A percentile compares a stretch with the other conserved stretches of the same genome.
These are phyloP conservation scores for Drosophila subquinaria DNA, from an alignment of 2,888 invertebrate species.

Conservation along the genomic window DNA sequence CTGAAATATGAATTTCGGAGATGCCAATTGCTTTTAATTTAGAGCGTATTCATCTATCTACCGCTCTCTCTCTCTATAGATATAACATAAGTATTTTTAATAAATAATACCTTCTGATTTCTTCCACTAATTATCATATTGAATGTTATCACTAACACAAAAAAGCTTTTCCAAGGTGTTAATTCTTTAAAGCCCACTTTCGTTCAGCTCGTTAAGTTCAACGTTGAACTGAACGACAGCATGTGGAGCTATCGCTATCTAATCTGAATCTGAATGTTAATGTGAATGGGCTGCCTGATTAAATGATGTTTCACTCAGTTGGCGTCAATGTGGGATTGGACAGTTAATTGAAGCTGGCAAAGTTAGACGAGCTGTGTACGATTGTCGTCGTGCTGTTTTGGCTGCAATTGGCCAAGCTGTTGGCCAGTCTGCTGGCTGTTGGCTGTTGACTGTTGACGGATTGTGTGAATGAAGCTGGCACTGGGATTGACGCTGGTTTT, in stretches of 20 bases:
- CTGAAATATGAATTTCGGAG: background rate
- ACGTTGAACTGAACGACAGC: constrained; percentile 3
- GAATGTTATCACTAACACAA: background rate
- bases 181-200: constrained; percentile 12
- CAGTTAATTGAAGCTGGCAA: constrained; percentile 60
- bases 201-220: background rate
- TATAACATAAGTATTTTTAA: too few relatives aligned
- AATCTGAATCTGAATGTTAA: constrained; percentile 35
- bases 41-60: too few relatives aligned
- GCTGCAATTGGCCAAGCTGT: constrained; percentile 17
- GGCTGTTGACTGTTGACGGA: constrained; percentile 59
- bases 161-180: constrained; percentile 6
- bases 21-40: too few relatives aligned
- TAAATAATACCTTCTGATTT: background rate
- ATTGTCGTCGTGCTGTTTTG: constrained; percentile 13
- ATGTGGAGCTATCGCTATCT: constrained; percentile 52
- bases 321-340: constrained; percentile 42
- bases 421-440: constrained; percentile 12
- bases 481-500: constrained; percentile 43
- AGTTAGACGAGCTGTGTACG: constrained; percentile 25
- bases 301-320: constrained; percentile 55
- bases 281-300: constrained; percentile 46
- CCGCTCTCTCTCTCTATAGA: too few relatives aligned
- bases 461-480: constrained; percentile 50
- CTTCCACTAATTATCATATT: background rate